These are phyloP conservation scores for Elaphurus davidianus DNA, from an alignment of 2,113 vertebrate species.

Conservation along the genomic window DNA sequence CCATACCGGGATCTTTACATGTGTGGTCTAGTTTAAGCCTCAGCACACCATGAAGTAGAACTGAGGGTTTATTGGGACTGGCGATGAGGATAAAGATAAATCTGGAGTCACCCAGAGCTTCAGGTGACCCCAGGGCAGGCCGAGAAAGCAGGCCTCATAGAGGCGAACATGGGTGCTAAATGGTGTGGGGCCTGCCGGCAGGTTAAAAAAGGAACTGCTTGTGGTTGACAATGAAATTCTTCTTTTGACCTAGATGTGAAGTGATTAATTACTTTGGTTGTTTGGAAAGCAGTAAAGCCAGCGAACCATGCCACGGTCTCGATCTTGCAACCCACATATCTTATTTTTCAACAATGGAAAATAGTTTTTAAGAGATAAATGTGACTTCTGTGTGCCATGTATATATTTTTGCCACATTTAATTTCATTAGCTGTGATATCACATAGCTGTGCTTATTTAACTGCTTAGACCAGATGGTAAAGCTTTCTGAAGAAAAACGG, in stretches of 20 bases:
- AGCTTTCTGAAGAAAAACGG: conserved; percentile 77
- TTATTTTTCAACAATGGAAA: conserved; percentile 25
- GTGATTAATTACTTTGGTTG: neutral
- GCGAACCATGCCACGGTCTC: neutral
- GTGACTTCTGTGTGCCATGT: neutral
- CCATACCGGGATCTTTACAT: neutral
- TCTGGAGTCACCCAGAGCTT: neutral
- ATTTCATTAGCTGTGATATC: conserved; percentile 49
- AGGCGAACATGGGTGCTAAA: neutral
- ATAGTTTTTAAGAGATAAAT: conserved; percentile 11
- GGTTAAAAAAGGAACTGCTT: neutral
- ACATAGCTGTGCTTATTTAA: conserved; percentile 38
- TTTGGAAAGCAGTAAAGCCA: neutral
- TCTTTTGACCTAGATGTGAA: neutral
- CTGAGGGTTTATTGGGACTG: neutral
- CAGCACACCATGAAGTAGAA: neutral
- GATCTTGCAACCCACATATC: neutral
- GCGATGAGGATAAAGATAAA: neutral
- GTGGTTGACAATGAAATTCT: neutral
- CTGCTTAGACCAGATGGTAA: conserved; percentile 60
- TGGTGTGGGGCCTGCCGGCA: too few species aligned
- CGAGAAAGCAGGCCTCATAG: neutral
- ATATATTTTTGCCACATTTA: conserved; percentile 45
- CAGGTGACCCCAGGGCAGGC: neutral
- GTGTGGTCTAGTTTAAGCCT: neutral